These are phyloP conservation scores for Ranitomeya variabilis DNA, from an alignment of 2,113 vertebrate genomes.

Conservation along the genomic window DNA sequence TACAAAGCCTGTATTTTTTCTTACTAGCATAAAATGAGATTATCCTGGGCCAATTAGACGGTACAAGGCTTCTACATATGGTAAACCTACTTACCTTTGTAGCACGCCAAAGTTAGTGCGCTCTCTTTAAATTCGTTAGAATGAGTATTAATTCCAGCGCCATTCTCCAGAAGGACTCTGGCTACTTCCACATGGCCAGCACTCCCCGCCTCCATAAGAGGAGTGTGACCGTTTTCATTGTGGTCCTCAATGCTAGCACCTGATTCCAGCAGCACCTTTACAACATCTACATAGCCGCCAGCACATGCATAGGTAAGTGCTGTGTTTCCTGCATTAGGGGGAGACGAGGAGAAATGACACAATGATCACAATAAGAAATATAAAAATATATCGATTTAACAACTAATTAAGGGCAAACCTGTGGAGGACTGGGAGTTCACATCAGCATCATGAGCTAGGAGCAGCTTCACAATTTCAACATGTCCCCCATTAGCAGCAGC, in stretches of 20 bases:
- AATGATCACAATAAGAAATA: neutral
- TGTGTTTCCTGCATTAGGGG: conserved; percentile 83
- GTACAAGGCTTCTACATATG: neutral
- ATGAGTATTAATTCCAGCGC: conserved; percentile 98
- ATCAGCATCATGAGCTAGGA: conserved; percentile 96
- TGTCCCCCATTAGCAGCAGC: conserved; percentile 98
- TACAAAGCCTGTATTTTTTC: too few relatives aligned
- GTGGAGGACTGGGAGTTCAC: conserved; percentile 98
- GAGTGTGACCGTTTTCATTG: conserved; percentile 98
- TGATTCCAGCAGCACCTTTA: conserved; percentile 95
- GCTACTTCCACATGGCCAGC: conserved; percentile 97
- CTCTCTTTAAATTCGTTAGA: conserved; percentile 99
- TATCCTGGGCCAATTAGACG: too few relatives aligned
- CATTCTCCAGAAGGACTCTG: conserved; percentile 92
- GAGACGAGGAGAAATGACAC: neutral
- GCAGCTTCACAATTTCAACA: conserved; percentile 97
- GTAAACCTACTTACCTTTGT: conserved; percentile 82
- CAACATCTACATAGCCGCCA: conserved; percentile 95
- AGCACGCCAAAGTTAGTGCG: conserved; percentile 95
- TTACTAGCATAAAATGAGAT: too few relatives aligned
- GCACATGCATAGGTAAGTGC: conserved; percentile 96
- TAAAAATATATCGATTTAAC: neutral
- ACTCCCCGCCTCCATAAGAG: conserved; percentile 97
- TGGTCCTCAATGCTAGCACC: conserved; percentile 99
- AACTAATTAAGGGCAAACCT: conserved; percentile 78